Evolutionary conservation across 2,113 vertebrate species (phyloP).

Genomic region (Phaethornis superciliosus): DNA sequence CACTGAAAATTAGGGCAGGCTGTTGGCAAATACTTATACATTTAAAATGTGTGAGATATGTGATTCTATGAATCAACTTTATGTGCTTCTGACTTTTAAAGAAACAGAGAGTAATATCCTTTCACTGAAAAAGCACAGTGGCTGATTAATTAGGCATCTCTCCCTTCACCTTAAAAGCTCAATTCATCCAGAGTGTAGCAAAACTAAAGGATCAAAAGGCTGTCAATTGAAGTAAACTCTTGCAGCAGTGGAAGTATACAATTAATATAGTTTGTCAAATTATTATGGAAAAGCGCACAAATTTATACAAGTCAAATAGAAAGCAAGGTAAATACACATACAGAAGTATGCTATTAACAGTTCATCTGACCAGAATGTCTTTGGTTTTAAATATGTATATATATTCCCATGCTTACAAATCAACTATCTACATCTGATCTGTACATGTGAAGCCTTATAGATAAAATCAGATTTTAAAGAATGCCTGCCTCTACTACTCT

Average conservation of each 20-base stretch:
- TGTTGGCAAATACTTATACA: not conserved
- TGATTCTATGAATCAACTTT: not conserved
- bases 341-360: not conserved
- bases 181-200: not conserved
- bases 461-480: not conserved
- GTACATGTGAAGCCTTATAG: not conserved
- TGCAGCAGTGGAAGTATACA: not conserved
- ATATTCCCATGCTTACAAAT: not conserved
- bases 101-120: not conserved
- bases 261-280: not conserved
- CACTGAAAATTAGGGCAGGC: not conserved
- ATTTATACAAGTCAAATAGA: not conserved
- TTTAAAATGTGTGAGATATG: not conserved
- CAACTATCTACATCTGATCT: not conserved
- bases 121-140: not conserved
- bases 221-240: not conserved
- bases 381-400: not conserved
- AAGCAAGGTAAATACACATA: not conserved
- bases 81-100: not conserved
- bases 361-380: not conserved
- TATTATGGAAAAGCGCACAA: not conserved
- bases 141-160: not conserved
- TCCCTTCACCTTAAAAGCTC: not conserved
- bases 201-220: not conserved
- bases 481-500: not conserved